phyloP scores from a whole-genome alignment of 2,888 invertebrate species.

The Azorinus chamasolen region DNA sequence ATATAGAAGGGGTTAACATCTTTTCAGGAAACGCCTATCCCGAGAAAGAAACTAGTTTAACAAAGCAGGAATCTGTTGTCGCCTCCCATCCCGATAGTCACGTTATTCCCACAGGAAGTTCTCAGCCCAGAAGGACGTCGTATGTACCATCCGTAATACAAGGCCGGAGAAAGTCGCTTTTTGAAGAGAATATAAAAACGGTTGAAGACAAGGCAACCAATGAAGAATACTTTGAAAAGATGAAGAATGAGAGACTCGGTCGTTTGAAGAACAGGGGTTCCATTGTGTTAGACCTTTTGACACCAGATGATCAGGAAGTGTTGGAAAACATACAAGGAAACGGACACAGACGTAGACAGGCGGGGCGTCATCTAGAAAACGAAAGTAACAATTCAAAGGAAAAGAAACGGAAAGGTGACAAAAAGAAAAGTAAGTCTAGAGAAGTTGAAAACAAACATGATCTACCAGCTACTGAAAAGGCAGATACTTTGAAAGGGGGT shows the following conservation, averaged over 20 bases:
- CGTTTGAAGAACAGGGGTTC: conserved; percentile 15
- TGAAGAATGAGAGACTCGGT: conserved; percentile 1
- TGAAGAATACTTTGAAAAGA: conserved; percentile 15
- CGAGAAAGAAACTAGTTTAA: too few species aligned
- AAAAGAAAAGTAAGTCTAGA: not conserved
- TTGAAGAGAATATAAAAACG: conserved; percentile 27
- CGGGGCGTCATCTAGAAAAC: not conserved
- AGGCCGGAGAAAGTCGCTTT: conserved; percentile 42
- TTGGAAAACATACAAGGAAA: too few species aligned
- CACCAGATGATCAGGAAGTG: conserved; percentile 5
- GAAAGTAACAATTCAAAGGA: not conserved
- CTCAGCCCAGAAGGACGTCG: not conserved
- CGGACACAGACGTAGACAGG: too few species aligned
- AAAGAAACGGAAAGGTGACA: not conserved
- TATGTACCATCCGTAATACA: conserved; percentile 4
- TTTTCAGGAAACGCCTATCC: too few species aligned
- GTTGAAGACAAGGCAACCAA: conserved; percentile 12
- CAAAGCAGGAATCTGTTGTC: too few species aligned
- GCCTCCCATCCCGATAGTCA: too few species aligned
- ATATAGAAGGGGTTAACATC: too few species aligned
- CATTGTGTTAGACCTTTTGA: conserved; percentile 24
- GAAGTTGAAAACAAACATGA: too few species aligned
- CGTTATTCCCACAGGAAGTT: not conserved
- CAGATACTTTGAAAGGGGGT: not conserved
- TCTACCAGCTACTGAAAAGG: too few species aligned